These are phyloP conservation scores for Rostratula benghalensis DNA, from an alignment of 2,113 vertebrate species.

Conservation along the genomic window DNA sequence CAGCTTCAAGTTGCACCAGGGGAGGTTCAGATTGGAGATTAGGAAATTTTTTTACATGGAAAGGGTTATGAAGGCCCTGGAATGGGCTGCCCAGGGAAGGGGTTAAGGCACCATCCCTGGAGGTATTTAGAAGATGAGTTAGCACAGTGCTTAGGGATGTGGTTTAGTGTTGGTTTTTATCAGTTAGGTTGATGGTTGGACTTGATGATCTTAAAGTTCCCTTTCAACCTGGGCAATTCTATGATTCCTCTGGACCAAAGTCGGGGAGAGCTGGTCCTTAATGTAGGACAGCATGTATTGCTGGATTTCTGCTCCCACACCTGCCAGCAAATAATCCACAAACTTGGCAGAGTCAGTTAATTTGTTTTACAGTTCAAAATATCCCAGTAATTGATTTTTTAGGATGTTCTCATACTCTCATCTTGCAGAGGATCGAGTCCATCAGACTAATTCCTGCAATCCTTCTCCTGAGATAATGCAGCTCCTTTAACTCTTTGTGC, in stretches of 20 bases:
- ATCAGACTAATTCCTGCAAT: background rate
- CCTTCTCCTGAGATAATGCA: background rate
- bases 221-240: too few relatives aligned
- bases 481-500: background rate
- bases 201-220: too few relatives aligned
- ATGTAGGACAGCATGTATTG: rapidly evolving
- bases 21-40: too few relatives aligned
- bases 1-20: too few relatives aligned
- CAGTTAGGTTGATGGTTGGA: too few relatives aligned
- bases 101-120: too few relatives aligned
- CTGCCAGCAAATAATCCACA: background rate
- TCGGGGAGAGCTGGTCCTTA: background rate
- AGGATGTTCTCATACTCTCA: background rate
- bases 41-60: too few relatives aligned
- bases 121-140: too few relatives aligned
- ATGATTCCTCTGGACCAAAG: background rate
- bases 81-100: too few relatives aligned
- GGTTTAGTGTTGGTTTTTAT: too few relatives aligned
- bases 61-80: too few relatives aligned
- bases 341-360: background rate
- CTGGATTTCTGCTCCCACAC: background rate
- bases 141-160: too few relatives aligned
- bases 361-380: background rate
- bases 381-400: background rate
- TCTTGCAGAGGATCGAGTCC: background rate